Base-by-base conservation (phyloP, 1,140 invertebrate species). In the Diorhabda sublineata region DNA sequence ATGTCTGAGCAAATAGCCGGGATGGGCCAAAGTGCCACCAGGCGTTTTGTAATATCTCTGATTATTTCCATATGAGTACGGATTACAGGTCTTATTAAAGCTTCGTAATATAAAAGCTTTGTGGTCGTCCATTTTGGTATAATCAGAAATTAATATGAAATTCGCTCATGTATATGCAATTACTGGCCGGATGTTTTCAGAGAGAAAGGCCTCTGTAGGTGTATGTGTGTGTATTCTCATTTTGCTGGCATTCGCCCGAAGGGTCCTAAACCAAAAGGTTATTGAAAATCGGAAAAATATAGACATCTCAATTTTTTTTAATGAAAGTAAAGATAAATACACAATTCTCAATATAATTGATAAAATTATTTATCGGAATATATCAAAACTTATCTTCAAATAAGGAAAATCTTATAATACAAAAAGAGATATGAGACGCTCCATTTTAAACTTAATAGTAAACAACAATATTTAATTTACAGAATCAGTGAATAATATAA, bases 141-240 rank as follows among this genome's bases (percentile, higher is more conserved):
- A 79, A 81, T 79, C 80, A 81, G 79, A 81, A 80, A 81, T 80
- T 81, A 80, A 81, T 81, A 80, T 80, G 79, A 81, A 79, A 81
- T 80, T 77, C 79, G 76, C 77, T 81, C 78, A 80, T 80, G 80
- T 80, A 77, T 77, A 76, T 75, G 76, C 76, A 77, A 77, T 77
- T 73, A 75, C 68, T 69, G 71, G 72, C 75, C 77, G 76, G 75
- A 80, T 81, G 78, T 80, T 79, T 80, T 75, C 72, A 69, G 73
- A 77, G 70, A 67, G 58, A 59, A 60, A 56, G 65, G 63, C 63
- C 45, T 26, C 57, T 26, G 58, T 67, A 67, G 65, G 65, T 67
- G 58, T 67, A 45, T 47, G 41, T 57, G 26, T 64, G 45, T 56
- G 6, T 45, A n/a, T 6, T 5, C 63, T 26, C 58, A 52, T 52